phyloP scores from a whole-genome alignment of 2,113 vertebrate genomes.

The Chascanopsetta lugubris region DNA sequence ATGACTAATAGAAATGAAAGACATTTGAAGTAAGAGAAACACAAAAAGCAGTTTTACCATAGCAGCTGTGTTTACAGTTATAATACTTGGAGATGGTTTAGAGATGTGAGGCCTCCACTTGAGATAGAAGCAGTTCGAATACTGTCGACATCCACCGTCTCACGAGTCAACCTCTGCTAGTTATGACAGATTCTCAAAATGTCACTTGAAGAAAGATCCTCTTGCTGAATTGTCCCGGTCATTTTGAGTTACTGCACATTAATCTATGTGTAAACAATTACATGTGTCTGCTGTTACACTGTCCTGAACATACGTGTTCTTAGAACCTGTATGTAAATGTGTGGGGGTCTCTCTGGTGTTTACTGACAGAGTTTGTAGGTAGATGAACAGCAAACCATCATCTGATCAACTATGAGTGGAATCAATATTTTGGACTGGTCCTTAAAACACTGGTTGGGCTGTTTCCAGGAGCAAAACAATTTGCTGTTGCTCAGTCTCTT shows the following conservation, averaged over 20 bases:
- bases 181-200: too few relatives aligned
- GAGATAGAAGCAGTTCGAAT: constrained; percentile 27
- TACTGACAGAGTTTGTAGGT: not conserved
- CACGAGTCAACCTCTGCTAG: too few relatives aligned
- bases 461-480: not conserved
- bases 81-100: constrained; percentile 14
- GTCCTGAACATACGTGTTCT: not conserved
- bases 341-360: not conserved
- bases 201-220: not conserved
- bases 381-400: too few relatives aligned
- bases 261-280: not conserved
- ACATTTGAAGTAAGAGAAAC: not conserved
- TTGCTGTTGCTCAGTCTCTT: not conserved
- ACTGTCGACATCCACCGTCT: not conserved
- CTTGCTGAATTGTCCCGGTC: too few relatives aligned
- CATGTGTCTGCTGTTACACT: too few relatives aligned
- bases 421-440: not conserved
- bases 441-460: not conserved
- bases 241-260: not conserved
- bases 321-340: not conserved
- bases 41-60: not conserved
- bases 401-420: not conserved
- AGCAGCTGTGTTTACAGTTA: not conserved
- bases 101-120: not conserved
- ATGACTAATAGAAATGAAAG: too few relatives aligned